Conservation (phyloP, 2,113 vertebrate species). For the Progne subis region DNA sequence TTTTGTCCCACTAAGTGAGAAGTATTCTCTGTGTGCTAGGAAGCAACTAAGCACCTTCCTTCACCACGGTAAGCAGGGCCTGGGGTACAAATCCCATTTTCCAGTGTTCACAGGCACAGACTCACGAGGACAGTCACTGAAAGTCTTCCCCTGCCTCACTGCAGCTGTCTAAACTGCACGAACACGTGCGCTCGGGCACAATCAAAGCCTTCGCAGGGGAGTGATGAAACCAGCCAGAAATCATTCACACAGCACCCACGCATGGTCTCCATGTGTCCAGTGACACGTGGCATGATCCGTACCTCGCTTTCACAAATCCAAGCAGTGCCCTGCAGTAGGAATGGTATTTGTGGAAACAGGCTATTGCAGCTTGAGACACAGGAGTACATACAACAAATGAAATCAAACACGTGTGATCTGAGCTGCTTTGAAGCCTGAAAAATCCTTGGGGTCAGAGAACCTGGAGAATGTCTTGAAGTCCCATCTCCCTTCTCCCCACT, state of each 20-base stretch:
- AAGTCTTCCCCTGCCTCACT: background rate
- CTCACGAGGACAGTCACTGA: background rate
- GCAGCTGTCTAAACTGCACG: slow-evolving; percentile 34
- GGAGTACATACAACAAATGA: background rate
- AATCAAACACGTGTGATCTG: background rate
- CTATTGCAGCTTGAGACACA: background rate
- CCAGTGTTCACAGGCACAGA: background rate
- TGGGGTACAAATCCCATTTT: background rate
- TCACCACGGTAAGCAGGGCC: background rate
- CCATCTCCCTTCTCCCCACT: background rate
- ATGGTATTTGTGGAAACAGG: background rate
- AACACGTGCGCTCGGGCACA: background rate
- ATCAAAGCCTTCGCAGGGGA: background rate
- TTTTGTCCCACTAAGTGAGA: background rate
- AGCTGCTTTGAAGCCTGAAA: background rate
- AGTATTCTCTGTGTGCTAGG: background rate
- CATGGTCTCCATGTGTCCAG: background rate
- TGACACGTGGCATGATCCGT: background rate
- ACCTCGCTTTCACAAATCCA: background rate
- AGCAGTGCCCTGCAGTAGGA: background rate
- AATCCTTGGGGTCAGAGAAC: background rate
- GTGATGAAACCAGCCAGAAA: background rate
- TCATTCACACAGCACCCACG: background rate
- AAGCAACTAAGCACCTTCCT: background rate
- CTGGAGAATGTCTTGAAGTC: background rate